Evolutionary conservation across 2,888 invertebrate species (phyloP).

Genomic region (Encarsia formosa): DNA sequence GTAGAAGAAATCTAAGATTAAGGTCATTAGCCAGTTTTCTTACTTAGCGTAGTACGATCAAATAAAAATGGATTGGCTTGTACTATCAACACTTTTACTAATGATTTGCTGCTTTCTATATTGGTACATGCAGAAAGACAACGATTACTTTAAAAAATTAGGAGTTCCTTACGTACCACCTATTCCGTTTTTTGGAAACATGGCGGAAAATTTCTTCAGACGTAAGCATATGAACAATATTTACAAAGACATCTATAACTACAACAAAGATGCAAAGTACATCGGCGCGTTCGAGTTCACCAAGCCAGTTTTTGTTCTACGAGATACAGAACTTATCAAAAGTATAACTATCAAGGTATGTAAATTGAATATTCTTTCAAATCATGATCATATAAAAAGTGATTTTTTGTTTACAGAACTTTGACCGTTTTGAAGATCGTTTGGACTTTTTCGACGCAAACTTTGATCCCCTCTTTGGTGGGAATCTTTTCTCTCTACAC

Average conservation of each 20-base stretch:
- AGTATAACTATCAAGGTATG: not conserved
- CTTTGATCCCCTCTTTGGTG: conserved; percentile 35
- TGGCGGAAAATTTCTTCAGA: conserved; percentile 4
- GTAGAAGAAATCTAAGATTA: too few relatives aligned
- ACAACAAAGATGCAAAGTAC: conserved; percentile 12
- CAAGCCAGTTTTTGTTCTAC: conserved; percentile 15
- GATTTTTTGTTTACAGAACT: too few relatives aligned
- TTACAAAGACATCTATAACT: conserved; percentile 5
- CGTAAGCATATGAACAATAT: not conserved
- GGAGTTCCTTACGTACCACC: conserved; percentile 2
- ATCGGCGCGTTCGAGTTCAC: conserved; percentile 14
- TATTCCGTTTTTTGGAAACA: conserved; percentile 2
- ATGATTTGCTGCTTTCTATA: too few relatives aligned
- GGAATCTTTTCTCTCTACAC: conserved; percentile 35
- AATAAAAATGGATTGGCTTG: too few relatives aligned
- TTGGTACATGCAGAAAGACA: too few relatives aligned
- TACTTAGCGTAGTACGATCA: too few relatives aligned
- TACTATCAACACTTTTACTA: too few relatives aligned
- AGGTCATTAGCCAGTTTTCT: too few relatives aligned
- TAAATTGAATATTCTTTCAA: too few relatives aligned
- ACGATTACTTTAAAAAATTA: conserved; percentile 1
- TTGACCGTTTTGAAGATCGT: conserved; percentile 37
- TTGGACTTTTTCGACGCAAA: conserved; percentile 30
- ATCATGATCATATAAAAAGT: too few relatives aligned
- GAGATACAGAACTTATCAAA: conserved; percentile 22